phyloP scores from a whole-genome alignment of 2,888 invertebrate species.

The Sphaerophoria taeniata region DNA sequence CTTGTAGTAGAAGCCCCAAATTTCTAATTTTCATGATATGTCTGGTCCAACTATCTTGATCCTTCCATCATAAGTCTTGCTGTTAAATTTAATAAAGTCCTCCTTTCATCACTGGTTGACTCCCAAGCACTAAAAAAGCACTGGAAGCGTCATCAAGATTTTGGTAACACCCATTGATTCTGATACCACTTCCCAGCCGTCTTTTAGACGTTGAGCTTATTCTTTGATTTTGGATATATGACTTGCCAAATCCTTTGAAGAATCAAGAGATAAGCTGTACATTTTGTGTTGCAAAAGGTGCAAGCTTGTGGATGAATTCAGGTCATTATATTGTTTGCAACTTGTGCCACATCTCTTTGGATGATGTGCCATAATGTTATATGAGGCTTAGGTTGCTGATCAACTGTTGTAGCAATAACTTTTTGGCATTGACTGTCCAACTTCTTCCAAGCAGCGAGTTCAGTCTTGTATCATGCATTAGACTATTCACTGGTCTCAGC shows the following conservation, averaged over 20 bases:
- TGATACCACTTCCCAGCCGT: background rate
- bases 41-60: too few relatives aligned
- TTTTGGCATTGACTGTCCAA: background rate
- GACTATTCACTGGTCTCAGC: background rate
- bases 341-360: too few relatives aligned
- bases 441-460: background rate
- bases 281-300: background rate
- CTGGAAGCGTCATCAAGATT: conserved; percentile 3
- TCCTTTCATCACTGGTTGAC: too few relatives aligned
- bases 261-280: too few relatives aligned
- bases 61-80: too few relatives aligned
- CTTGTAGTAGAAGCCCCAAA: too few relatives aligned
- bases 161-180: too few relatives aligned
- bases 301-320: background rate
- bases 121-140: background rate
- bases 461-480: background rate
- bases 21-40: too few relatives aligned
- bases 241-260: background rate
- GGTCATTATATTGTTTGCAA: too few relatives aligned
- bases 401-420: conserved; percentile 6
- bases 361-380: background rate
- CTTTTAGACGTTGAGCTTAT: conserved; percentile 2
- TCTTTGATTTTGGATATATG: too few relatives aligned
- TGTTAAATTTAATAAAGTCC: too few relatives aligned
- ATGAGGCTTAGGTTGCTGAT: conserved; percentile 1